Evolutionary conservation across 2,888 invertebrate genomes (phyloP).

Genomic region (Meliscaeva auricollis): DNA sequence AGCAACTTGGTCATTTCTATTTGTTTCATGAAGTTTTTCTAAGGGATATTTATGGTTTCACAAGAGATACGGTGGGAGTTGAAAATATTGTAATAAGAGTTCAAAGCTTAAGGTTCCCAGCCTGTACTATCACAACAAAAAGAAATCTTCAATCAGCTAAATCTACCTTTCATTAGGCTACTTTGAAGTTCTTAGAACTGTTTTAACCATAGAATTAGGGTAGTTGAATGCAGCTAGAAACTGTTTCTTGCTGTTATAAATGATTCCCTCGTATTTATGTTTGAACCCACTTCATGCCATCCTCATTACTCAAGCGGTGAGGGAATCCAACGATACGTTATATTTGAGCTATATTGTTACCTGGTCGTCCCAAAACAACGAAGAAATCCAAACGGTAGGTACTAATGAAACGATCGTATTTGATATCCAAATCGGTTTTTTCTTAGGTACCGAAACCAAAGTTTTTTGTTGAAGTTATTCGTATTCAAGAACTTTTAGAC

Average conservation of each 20-base stretch:
- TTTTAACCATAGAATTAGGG: too few relatives aligned
- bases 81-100: too few relatives aligned
- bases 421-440: slow-evolving; percentile 99
- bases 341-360: slow-evolving; percentile 98
- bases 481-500: slow-evolving; percentile 99
- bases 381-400: slow-evolving; percentile 99
- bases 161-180: too few relatives aligned
- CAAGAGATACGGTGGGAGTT: too few relatives aligned
- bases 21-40: background rate
- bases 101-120: too few relatives aligned
- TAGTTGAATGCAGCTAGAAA: too few relatives aligned
- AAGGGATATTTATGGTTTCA: background rate
- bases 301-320: slow-evolving; percentile 97
- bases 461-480: slow-evolving; percentile 99
- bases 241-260: slow-evolving; percentile 93
- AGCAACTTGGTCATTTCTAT: background rate
- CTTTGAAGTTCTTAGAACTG: too few relatives aligned
- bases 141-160: too few relatives aligned
- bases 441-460: slow-evolving; percentile 99
- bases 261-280: slow-evolving; percentile 99
- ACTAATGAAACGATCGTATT: slow-evolving; percentile 98
- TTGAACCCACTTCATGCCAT: slow-evolving; percentile 99
- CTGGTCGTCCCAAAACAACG: slow-evolving; percentile 98
- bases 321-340: slow-evolving; percentile 96
- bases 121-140: too few relatives aligned